A percentile compares a stretch with the other conserved stretches of the same genome.
phyloP scores from a whole-genome alignment of 92 coral and sea anemone species.

The Palythoa grandis region DNA sequence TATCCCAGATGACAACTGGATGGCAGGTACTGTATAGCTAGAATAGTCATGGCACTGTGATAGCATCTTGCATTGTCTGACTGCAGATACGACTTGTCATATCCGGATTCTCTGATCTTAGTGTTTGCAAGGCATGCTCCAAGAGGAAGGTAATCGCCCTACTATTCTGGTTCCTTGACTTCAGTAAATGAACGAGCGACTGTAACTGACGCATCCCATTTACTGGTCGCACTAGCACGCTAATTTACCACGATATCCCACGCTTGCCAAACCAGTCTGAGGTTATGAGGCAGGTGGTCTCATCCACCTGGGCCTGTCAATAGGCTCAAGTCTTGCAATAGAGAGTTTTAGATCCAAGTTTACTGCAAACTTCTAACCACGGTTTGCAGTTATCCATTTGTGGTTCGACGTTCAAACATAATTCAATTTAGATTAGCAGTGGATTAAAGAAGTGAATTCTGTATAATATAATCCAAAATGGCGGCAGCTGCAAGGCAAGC shows the following conservation, averaged over 20 bases:
- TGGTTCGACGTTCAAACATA: slow-evolving; percentile 48
- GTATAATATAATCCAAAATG: not conserved
- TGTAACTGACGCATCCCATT: slow-evolving; percentile 34
- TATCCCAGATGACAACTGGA: not conserved
- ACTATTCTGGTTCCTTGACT: slow-evolving; percentile 45
- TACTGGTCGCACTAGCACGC: slow-evolving; percentile 43
- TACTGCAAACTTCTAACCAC: too few relatives aligned
- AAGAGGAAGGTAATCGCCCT: slow-evolving; percentile 25
- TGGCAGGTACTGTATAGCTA: slow-evolving; percentile 3
- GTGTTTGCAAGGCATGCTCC: slow-evolving; percentile 40
- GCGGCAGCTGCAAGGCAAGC: slow-evolving; percentile 59
- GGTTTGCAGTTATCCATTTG: not conserved
- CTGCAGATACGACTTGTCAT: not conserved
- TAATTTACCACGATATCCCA: slow-evolving; percentile 47
- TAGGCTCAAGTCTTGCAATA: not conserved
- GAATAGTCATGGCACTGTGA: slow-evolving; percentile 26
- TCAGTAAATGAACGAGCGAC: slow-evolving; percentile 30
- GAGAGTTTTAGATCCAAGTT: slow-evolving; percentile 51
- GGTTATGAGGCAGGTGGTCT: not conserved
- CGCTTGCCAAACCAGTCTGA: slow-evolving; percentile 44
- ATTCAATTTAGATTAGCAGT: slow-evolving; percentile 44
- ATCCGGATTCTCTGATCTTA: not conserved
- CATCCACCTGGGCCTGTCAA: not conserved
- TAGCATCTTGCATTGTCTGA: slow-evolving; percentile 54
- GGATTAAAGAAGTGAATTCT: slow-evolving; percentile 52